Evolutionary conservation across 2,113 vertebrate genomes (phyloP).

Genomic region (Leptobrachium leishanense): DNA sequence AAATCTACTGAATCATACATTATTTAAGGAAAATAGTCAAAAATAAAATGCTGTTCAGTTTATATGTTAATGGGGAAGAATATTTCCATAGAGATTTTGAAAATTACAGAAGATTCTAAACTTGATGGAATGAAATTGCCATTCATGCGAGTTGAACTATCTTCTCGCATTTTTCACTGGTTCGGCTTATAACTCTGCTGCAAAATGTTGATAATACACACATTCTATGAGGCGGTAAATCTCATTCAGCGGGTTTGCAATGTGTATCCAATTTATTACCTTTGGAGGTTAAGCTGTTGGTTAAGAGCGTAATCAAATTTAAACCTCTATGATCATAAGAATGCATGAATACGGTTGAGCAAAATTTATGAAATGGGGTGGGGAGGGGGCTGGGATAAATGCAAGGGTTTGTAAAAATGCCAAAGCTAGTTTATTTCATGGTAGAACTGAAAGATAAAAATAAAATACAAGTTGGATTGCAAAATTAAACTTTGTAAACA

Average conservation of each 20-base stretch:
- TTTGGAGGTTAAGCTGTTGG: constrained; percentile 35
- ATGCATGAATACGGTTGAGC: not conserved
- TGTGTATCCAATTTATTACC: constrained; percentile 32
- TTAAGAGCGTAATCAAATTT: constrained; percentile 28
- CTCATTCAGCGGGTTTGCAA: constrained; percentile 20
- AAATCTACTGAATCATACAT: too few relatives aligned
- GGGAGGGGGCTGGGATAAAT: too few relatives aligned
- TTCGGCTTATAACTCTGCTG: constrained; percentile 34
- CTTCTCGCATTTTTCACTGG: constrained; percentile 1
- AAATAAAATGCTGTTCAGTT: too few relatives aligned
- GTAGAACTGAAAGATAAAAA: too few relatives aligned
- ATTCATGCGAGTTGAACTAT: constrained; percentile 3
- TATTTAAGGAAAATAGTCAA: too few relatives aligned
- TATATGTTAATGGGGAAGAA: not conserved
- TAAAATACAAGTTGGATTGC: too few relatives aligned
- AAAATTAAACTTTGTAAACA: too few relatives aligned
- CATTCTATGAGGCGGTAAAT: constrained; percentile 41
- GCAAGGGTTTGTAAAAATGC: too few relatives aligned
- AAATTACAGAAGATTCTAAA: not conserved
- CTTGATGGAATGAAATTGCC: not conserved
- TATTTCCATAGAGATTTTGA: not conserved
- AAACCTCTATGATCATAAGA: constrained; percentile 19
- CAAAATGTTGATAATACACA: constrained; percentile 37
- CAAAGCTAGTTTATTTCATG: too few relatives aligned
- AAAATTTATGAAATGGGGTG: not conserved